Evolutionary conservation across 2,113 vertebrate species (phyloP).

Genomic region (Arvicanthis niloticus): DNA sequence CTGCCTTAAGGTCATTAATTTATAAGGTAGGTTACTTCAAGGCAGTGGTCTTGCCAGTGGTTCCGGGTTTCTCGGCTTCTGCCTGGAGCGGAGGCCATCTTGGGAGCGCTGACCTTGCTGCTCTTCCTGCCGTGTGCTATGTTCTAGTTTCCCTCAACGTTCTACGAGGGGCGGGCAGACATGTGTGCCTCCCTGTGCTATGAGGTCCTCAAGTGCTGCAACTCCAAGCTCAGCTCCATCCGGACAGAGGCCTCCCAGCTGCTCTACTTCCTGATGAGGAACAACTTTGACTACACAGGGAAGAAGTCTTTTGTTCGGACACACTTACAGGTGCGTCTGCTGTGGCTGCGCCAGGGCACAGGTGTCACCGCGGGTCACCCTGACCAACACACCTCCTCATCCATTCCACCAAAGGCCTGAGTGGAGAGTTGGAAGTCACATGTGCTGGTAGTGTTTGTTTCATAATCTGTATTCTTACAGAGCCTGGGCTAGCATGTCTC

Average conservation of each 20-base stretch:
- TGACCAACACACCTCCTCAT: not conserved
- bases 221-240: conserved; percentile 98
- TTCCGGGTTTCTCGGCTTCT: not conserved
- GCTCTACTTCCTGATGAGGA: conserved; percentile 99
- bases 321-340: conserved; percentile 93
- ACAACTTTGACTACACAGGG: conserved; percentile 99
- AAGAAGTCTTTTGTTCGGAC: conserved; percentile 98
- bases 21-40: conserved; percentile 91
- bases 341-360: rapidly evolving
- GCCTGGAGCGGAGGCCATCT: not conserved
- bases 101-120: not conserved
- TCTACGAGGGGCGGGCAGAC: conserved; percentile 98
- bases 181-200: conserved; percentile 99
- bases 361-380: not conserved
- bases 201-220: conserved; percentile 98
- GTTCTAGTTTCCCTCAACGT: conserved; percentile 95
- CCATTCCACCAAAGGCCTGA: no score
- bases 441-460: not conserved
- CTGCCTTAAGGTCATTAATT: conserved; percentile 95
- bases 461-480: not conserved
- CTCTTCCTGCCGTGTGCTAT: not conserved
- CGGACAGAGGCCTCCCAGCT: conserved; percentile 96
- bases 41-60: rapidly evolving
- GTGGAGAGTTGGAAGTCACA: not conserved
- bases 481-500: not conserved